Conservation (phyloP, 2,888 invertebrate genomes). For the Podabrus alpinus region DNA sequence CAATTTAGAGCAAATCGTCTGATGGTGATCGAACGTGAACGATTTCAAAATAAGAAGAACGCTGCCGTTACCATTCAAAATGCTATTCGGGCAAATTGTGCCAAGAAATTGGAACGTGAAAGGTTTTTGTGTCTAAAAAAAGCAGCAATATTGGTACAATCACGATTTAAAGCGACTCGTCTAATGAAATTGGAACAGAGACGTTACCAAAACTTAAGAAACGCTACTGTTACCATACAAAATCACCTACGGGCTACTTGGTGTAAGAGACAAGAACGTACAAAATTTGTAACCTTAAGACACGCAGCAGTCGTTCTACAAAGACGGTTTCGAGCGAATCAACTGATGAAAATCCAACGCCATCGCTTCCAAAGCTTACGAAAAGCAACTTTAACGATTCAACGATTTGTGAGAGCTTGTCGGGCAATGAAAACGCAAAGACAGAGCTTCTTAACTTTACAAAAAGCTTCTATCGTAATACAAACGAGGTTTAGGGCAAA, state of each 20-base stretch:
- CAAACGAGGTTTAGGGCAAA: conserved; percentile 37
- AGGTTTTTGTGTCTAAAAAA: conserved; percentile 35
- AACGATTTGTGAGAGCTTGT: conserved; percentile 37
- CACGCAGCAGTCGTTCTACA: conserved; percentile 57
- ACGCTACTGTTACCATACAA: conserved; percentile 53
- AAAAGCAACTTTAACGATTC: conserved; percentile 40
- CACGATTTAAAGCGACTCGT: conserved; percentile 36
- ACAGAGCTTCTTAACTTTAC: conserved; percentile 41
- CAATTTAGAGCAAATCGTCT: not conserved
- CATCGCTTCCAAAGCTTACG: conserved; percentile 18
- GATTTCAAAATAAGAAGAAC: not conserved
- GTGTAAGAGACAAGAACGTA: conserved; percentile 28
- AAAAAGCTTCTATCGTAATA: conserved; percentile 35
- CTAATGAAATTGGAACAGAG: conserved; percentile 44
- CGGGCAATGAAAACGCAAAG: conserved; percentile 41
- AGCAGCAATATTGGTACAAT: conserved; percentile 46
- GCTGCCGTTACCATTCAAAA: conserved; percentile 48
- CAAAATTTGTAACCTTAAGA: conserved; percentile 29
- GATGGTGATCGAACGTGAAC: not conserved
- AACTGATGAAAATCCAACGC: conserved; percentile 47
- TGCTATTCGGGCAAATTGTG: conserved; percentile 36
- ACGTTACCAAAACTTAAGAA: conserved; percentile 46
- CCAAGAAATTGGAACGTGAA: conserved; percentile 28
- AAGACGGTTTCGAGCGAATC: conserved; percentile 57
- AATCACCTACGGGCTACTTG: conserved; percentile 47